A percentile compares a stretch with the other conserved stretches of the same genome.
These are phyloP conservation scores for Bucorvus abyssinicus DNA, from an alignment of 2,797 vertebrate species.

Conservation along the genomic window DNA sequence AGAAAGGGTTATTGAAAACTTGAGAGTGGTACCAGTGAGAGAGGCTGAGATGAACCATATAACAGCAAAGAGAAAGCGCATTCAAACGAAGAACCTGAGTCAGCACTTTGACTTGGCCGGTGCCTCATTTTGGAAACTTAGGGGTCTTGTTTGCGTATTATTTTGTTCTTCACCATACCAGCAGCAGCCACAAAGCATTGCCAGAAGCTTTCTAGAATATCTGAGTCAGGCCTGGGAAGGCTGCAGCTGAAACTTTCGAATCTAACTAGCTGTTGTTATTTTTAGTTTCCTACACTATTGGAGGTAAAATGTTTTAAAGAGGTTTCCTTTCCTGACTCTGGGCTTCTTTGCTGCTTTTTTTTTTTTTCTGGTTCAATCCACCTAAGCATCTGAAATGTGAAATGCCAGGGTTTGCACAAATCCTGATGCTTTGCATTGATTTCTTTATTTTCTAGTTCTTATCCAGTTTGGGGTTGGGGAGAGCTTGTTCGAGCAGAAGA, in stretches of 20 bases:
- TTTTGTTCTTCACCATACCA: background rate
- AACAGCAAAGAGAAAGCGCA: accelerated
- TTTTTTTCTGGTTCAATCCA: background rate
- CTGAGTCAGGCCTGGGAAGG: background rate
- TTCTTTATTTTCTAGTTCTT: background rate
- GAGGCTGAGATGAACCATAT: background rate
- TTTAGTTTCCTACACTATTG: background rate
- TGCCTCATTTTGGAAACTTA: background rate
- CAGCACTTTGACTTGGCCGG: background rate
- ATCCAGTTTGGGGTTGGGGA: accelerated
- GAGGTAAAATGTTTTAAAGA: background rate
- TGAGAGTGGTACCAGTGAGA: background rate
- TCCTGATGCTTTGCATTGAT: background rate
- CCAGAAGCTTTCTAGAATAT: background rate
- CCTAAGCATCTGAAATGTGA: background rate
- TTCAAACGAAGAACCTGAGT: background rate
- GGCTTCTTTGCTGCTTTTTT: background rate
- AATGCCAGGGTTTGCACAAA: background rate
- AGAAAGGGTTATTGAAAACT: background rate
- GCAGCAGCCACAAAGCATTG: background rate
- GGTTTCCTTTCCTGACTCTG: background rate
- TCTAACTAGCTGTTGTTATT: background rate
- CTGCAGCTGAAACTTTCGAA: conserved; percentile 14
- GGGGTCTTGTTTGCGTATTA: background rate
- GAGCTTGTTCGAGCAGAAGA: background rate